phyloP scores from a whole-genome alignment of 2,888 invertebrate genomes.

The Dromius quadrimaculatus region DNA sequence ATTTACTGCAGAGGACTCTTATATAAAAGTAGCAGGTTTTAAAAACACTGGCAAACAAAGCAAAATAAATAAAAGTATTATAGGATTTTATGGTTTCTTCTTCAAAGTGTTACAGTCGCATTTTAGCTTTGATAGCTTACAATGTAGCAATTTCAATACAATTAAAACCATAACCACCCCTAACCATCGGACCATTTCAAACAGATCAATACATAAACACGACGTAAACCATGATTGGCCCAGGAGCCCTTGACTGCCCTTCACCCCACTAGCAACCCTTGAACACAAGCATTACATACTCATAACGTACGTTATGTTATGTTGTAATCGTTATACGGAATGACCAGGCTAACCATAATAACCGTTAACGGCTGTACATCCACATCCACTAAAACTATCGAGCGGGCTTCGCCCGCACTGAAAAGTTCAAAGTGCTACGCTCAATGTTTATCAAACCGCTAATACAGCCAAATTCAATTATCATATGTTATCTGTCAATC shows the following conservation, averaged over 20 bases:
- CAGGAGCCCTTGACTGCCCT: background rate
- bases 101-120: no score
- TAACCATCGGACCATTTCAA: background rate
- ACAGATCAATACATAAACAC: background rate
- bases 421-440: no score
- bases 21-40: background rate
- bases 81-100: no score
- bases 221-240: conserved; percentile 11
- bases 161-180: no score
- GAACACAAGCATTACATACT: background rate
- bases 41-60: background rate
- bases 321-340: background rate
- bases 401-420: no score
- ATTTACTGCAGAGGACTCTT: background rate
- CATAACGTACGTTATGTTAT: background rate
- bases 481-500: no score
- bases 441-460: no score
- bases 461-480: no score
- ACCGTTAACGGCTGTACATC: background rate
- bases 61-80: no score
- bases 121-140: no score
- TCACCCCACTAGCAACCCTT: background rate
- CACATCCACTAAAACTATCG: conserved; percentile 5
- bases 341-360: conserved; percentile 14
- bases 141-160: no score